Evolutionary conservation across 30 jellyfish, hydroid and myxozoan genomes (phyloP).

Genomic region (Nemopilema nomurai): DNA sequence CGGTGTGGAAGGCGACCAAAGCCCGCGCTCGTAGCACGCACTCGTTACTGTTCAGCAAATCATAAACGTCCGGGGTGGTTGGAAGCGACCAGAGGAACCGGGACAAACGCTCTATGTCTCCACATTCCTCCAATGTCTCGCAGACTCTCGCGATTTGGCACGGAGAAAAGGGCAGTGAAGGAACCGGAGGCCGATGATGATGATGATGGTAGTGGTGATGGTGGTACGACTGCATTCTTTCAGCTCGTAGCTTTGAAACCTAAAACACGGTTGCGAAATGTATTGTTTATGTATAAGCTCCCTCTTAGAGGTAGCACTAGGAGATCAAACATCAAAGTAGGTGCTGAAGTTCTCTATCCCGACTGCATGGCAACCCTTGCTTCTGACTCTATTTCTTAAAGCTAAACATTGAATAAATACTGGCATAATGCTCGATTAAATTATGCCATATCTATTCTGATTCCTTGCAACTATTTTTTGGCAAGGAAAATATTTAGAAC

Average conservation of each 20-base stretch:
- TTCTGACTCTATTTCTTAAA: too few species aligned
- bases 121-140: slow-evolving; percentile 96
- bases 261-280: background rate
- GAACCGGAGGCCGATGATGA: slow-evolving; percentile 64
- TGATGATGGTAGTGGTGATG: slow-evolving; percentile 70
- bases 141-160: slow-evolving; percentile 92
- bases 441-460: too few species aligned
- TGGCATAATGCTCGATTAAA: too few species aligned
- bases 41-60: slow-evolving; percentile 76
- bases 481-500: too few species aligned
- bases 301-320: too few species aligned
- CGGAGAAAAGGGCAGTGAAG: slow-evolving; percentile 83
- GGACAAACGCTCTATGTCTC: slow-evolving; percentile 90
- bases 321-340: too few species aligned
- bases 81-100: slow-evolving; percentile 95
- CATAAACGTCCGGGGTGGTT: slow-evolving; percentile 76
- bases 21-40: slow-evolving; percentile 87
- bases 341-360: too few species aligned
- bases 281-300: too few species aligned
- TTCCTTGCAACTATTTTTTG: too few species aligned
- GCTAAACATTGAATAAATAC: too few species aligned
- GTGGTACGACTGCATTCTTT: slow-evolving; percentile 35
- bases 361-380: too few species aligned
- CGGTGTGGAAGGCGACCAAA: slow-evolving; percentile 86
- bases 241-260: background rate